phyloP scores from a whole-genome alignment of 2,888 invertebrate genomes.

The Andricus quercusramuli region DNA sequence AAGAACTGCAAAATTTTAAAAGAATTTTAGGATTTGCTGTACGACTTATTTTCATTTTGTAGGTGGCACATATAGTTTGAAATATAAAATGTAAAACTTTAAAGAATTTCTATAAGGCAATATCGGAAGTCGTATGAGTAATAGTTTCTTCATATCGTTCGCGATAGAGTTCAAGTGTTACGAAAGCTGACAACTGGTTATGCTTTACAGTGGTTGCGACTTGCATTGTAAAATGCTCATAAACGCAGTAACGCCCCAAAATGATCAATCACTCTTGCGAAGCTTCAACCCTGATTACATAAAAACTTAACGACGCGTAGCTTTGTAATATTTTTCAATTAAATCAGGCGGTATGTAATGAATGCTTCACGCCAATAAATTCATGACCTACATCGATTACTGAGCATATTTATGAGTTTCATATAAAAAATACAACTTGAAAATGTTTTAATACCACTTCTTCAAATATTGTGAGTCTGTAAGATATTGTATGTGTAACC shows the following conservation, averaged over 20 bases:
- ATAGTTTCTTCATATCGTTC: constrained; percentile 35
- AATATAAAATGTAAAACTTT: neutral
- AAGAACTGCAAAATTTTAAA: no score
- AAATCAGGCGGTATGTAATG: neutral
- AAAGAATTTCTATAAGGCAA: constrained; percentile 17
- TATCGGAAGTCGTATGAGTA: constrained; percentile 33
- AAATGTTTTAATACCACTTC: no score
- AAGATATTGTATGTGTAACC: no score
- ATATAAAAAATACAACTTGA: no score
- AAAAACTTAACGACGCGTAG: neutral
- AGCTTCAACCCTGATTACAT: constrained; percentile 24
- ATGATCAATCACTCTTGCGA: constrained; percentile 35
- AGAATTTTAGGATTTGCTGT: no score
- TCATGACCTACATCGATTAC: neutral
- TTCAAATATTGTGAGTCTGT: no score
- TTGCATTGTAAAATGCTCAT: constrained; percentile 35
- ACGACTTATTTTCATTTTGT: no score
- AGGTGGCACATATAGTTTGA: no score
- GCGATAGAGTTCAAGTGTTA: constrained; percentile 23
- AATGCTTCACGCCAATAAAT: neutral
- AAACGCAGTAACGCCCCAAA: constrained; percentile 37
- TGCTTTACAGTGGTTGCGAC: constrained; percentile 19
- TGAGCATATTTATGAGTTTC: no score
- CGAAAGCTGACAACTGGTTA: constrained; percentile 29
- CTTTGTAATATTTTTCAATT: constrained; percentile 2